Evolutionary conservation across 2,113 vertebrate genomes (phyloP).

Genomic region (Rattus norvegicus): GRCr8 NC_086024.1:94953501-94954000

Average conservation of each 20-base stretch:
- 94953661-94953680: neutral
- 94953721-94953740: neutral
- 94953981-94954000: neutral
- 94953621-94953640: neutral
- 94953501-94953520: neutral
- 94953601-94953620: neutral
- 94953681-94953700: neutral
- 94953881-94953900: conserved; percentile 56
- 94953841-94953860: conserved; percentile 66
- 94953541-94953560: neutral
- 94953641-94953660: neutral
- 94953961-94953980: conserved; percentile 18
- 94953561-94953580: neutral
- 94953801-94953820: conserved; percentile 75
- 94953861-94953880: conserved; percentile 61
- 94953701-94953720: conserved; percentile 49
- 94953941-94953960: conserved; percentile 58
- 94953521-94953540: neutral
- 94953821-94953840: conserved; percentile 60
- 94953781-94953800: conserved; percentile 62
- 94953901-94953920: conserved; percentile 67
- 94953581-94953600: neutral
- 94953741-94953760: conserved; percentile 59
- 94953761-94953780: conserved; percentile 58
- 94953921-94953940: conserved; percentile 44